phyloP scores from a whole-genome alignment of 2,888 invertebrate species.

The Drosophila lutescens region DNA sequence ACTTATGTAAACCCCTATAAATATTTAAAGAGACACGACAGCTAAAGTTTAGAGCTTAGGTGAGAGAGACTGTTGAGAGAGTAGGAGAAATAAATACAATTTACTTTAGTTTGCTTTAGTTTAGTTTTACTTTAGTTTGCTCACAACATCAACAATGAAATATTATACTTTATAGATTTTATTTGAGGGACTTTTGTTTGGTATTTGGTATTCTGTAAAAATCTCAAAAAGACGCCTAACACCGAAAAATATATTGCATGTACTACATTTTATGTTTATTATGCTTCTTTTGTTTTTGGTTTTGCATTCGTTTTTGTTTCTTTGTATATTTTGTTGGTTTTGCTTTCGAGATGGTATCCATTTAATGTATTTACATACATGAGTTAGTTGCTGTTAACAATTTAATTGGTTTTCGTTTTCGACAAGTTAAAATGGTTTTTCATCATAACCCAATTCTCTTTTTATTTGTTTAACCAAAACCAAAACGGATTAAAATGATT shows the following conservation, averaged over 20 bases:
- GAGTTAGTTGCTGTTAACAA: constrained; percentile 82
- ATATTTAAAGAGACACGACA: constrained; percentile 73
- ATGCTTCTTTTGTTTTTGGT: constrained; percentile 48
- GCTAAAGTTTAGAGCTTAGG: constrained; percentile 64
- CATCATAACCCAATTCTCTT: neutral
- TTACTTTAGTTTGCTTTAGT: constrained; percentile 36
- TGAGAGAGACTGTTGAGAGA: constrained; percentile 57
- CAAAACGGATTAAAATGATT: constrained; percentile 38
- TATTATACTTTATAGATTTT: constrained; percentile 65
- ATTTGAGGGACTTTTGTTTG: constrained; percentile 49
- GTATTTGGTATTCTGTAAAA: constrained; percentile 72
- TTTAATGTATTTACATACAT: constrained; percentile 66
- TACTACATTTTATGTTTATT: constrained; percentile 71
- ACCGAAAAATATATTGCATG: constrained; percentile 84
- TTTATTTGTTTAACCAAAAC: neutral
- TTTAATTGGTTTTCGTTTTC: constrained; percentile 52
- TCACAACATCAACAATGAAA: constrained; percentile 84
- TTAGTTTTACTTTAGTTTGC: constrained; percentile 35
- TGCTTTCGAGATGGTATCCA: constrained; percentile 56
- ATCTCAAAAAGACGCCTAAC: constrained; percentile 85
- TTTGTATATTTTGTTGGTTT: constrained; percentile 48
- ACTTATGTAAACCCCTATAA: constrained; percentile 62
- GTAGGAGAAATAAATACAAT: constrained; percentile 57
- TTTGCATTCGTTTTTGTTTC: constrained; percentile 17
- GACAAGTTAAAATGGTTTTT: constrained; percentile 40